Evolutionary conservation across 2,888 invertebrate species (phyloP), one percentile per base, ranked within the genome.

Genomic region (Bursaphelenchus okinawaensis): DNA sequence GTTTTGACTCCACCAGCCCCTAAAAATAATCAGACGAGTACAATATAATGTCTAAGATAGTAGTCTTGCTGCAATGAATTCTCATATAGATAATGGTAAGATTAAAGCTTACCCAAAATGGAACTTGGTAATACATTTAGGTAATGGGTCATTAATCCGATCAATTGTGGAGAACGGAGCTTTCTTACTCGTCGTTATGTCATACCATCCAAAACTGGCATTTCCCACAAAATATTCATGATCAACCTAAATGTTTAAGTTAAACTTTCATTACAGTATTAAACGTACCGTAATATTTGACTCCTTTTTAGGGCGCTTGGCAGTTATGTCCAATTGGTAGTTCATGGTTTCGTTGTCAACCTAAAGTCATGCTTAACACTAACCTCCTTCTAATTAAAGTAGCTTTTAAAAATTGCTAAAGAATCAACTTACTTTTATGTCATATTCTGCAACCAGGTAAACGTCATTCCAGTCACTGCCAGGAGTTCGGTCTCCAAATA

Each of bases 1-100:
- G 61, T 76, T 73, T 54, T 76, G 69, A 8, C 74, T 67, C 78
- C 78, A 78, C 78, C 78, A 78, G n/a, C 78, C 78, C 6, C 77
- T 77, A 31, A 12, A 70, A 66, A n/a, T n/a, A n/a, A n/a, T n/a
- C n/a, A n/a, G n/a, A n/a, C n/a, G n/a, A n/a, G n/a, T n/a, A n/a
- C n/a, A n/a, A n/a, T n/a, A n/a, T n/a, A n/a, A n/a, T n/a, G n/a
- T 31, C 22, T 20, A 7, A 62, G 23, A 67, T 51, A 7, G 26
- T 57, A 9, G 8, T n/a, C 9, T 9, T 63, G 16, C 16, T 60
- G 61, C 63, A 16, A 9, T 16, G 28, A 2, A 52, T 22, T 52
- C 2, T 9, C 6, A 16, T 40, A 40, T 40, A 40, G 1, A n/a
- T 12, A 40, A 40, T 1, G 40, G 16, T 40, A n/a, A n/a, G n/a